These are phyloP conservation scores for Leucoma salicis DNA, from an alignment of 2,888 invertebrate species.

Conservation along the genomic window DNA sequence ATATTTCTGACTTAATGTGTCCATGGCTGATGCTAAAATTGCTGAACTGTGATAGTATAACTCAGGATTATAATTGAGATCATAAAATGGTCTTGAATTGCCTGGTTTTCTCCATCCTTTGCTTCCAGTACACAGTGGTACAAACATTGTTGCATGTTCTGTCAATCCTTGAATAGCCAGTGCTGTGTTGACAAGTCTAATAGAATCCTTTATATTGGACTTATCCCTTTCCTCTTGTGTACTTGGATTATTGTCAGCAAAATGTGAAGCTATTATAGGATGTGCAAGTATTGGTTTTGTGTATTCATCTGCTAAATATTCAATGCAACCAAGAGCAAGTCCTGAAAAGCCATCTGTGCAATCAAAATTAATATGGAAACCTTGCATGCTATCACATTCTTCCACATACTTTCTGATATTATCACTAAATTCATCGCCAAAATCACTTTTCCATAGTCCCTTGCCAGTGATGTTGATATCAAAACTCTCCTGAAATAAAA, in stretches of 20 bases:
- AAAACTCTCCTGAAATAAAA: slow-evolving; percentile 62
- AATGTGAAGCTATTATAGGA: slow-evolving; percentile 85
- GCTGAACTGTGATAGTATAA: slow-evolving; percentile 92
- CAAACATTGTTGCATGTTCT: slow-evolving; percentile 87
- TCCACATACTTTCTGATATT: slow-evolving; percentile 92
- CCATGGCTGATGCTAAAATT: slow-evolving; percentile 90
- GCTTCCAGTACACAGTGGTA: slow-evolving; percentile 86
- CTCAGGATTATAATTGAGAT: slow-evolving; percentile 84
- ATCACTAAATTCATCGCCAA: slow-evolving; percentile 88
- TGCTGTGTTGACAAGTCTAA: slow-evolving; percentile 85
- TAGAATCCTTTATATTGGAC: slow-evolving; percentile 81
- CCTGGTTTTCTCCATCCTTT: slow-evolving; percentile 86
- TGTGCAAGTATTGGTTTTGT: slow-evolving; percentile 87
- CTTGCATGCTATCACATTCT: slow-evolving; percentile 93
- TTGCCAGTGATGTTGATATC: slow-evolving; percentile 83
- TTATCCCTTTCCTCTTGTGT: slow-evolving; percentile 75
- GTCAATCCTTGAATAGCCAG: slow-evolving; percentile 84
- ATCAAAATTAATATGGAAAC: slow-evolving; percentile 93
- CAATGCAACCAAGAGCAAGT: slow-evolving; percentile 86
- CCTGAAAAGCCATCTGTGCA: slow-evolving; percentile 93
- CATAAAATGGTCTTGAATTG: slow-evolving; percentile 80
- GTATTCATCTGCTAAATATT: slow-evolving; percentile 92
- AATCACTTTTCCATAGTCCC: slow-evolving; percentile 84
- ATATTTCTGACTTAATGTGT: slow-evolving; percentile 90
- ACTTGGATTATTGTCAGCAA: slow-evolving; percentile 74